Percentiles rank a stretch among this genome's conserved stretches.
Evolutionary conservation across 2,888 invertebrate genomes (phyloP).

Genomic region (Mechanitis mazaeus): DNA sequence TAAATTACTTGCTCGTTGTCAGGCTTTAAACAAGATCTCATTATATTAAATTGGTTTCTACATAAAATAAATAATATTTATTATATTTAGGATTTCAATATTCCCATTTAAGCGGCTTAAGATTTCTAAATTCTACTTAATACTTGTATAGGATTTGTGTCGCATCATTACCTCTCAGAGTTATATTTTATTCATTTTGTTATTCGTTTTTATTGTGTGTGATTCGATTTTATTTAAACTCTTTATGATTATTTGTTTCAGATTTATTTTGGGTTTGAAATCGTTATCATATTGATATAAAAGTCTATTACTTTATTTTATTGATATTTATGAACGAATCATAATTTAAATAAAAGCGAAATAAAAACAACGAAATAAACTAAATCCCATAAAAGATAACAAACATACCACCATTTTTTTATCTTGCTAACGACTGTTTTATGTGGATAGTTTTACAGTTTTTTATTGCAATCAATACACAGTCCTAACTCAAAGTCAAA

Average conservation of each 20-base stretch:
- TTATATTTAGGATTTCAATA: constrained; percentile 3
- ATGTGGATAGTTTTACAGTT: constrained; percentile 3
- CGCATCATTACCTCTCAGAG: background rate
- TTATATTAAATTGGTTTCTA: constrained; percentile 4
- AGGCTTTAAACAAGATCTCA: constrained; percentile 1
- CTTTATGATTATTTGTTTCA: too few species aligned
- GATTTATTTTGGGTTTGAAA: too few species aligned
- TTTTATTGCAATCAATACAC: constrained; percentile 7
- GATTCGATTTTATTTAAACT: too few species aligned
- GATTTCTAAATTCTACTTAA: background rate
- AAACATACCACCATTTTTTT: background rate
- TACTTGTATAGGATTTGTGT: background rate
- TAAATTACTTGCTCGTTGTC: background rate
- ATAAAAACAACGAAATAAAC: too few species aligned
- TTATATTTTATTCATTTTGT: background rate
- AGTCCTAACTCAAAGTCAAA: constrained; percentile 6
- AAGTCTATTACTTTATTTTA: too few species aligned
- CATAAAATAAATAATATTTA: constrained; percentile 4
- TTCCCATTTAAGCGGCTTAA: constrained; percentile 4
- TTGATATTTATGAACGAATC: too few species aligned
- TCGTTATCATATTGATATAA: too few species aligned
- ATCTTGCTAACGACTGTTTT: background rate
- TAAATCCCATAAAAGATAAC: too few species aligned
- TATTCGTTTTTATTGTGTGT: background rate
- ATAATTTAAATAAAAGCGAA: too few species aligned